phyloP scores from a whole-genome alignment of 2,113 vertebrate genomes.

The Caretta caretta region DNA sequence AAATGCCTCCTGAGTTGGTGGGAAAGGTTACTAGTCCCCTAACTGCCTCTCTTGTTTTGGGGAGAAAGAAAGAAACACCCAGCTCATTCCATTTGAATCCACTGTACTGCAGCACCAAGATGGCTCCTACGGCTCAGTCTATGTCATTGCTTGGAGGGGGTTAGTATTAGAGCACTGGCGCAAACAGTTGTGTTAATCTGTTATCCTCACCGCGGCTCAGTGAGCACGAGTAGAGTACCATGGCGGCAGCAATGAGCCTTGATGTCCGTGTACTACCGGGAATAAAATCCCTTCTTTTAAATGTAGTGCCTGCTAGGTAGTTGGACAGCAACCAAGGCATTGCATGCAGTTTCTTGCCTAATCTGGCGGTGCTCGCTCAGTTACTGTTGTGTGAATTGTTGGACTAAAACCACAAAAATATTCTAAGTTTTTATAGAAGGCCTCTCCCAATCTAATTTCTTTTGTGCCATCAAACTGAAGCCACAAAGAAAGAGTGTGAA shows the following conservation, averaged over 20 bases:
- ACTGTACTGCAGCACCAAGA: background rate
- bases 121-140: background rate
- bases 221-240: background rate
- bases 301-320: background rate
- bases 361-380: conserved; percentile 23
- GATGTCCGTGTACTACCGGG: background rate
- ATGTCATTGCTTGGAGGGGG: background rate
- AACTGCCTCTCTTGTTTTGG: background rate
- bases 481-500: too few species aligned
- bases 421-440: background rate
- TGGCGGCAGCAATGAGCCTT: background rate
- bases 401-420: conserved; percentile 42
- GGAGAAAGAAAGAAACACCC: background rate
- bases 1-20: rapidly evolving
- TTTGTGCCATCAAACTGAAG: too few species aligned
- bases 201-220: background rate
- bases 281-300: background rate
- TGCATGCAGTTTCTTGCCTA: conserved; percentile 64
- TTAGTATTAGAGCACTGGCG: background rate
- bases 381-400: conserved; percentile 33
- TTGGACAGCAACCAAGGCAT: conserved; percentile 13
- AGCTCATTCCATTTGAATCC: background rate
- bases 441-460: background rate
- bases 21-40: background rate
- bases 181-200: background rate